Evolutionary conservation across 2,113 vertebrate species (phyloP).

Genomic region (Pseudorasbora parva): DNA sequence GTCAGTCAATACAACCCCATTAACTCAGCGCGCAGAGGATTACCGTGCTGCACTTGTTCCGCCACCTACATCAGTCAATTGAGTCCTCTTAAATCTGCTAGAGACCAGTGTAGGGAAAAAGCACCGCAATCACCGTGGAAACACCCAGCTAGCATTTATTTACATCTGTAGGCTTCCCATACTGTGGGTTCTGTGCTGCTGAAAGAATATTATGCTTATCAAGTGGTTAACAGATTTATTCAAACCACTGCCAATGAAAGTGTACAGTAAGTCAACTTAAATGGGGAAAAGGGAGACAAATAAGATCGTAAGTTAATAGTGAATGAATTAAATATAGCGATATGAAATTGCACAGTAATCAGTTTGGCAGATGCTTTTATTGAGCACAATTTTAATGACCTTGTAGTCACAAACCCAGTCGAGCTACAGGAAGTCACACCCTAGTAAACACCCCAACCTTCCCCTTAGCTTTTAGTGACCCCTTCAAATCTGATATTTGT

Average conservation of each 20-base stretch:
- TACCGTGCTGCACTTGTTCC: constrained; percentile 22
- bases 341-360: not conserved
- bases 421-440: not conserved
- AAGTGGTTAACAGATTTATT: constrained; percentile 38
- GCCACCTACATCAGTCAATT: constrained; percentile 26
- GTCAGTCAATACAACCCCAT: constrained; percentile 39
- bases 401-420: not conserved
- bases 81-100: constrained; percentile 2
- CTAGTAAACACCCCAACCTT: not conserved
- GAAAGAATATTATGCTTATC: constrained; percentile 1
- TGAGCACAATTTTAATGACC: not conserved
- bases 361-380: not conserved
- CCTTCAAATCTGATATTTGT: constrained; percentile 10
- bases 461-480: not conserved
- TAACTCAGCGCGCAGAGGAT: constrained; percentile 43
- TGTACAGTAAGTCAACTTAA: not conserved
- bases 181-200: constrained; percentile 11
- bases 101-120: constrained; percentile 12
- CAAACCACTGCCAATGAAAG: not conserved
- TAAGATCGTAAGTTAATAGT: not conserved
- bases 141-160: constrained; percentile 31
- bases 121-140: not conserved
- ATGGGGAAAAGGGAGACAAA: constrained; percentile 19
- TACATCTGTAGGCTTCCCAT: constrained; percentile 13
- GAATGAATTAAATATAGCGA: no score